Evolutionary conservation across 2,888 invertebrate genomes (phyloP), one percentile per base, ranked within the genome.

Genomic region (Temnothorax ravouxi): DNA sequence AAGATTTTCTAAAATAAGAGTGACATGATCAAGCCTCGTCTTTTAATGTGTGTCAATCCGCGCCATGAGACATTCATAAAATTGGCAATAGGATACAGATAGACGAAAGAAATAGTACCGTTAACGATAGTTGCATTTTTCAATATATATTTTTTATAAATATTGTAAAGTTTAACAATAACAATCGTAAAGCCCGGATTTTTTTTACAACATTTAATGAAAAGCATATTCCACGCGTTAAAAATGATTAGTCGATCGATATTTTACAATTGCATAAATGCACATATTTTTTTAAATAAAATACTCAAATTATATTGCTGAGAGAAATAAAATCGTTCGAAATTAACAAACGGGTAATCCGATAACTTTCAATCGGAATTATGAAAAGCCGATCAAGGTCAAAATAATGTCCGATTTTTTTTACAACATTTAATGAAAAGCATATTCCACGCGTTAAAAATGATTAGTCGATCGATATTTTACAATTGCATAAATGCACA

Each of bases 1-100:
- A 95, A 96, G 96, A 95, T 79, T 74, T 62, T 67, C 11, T 59
- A 69, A 69, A 72, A 76, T 79, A 86, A 83, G 64, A 84, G 74
- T 86, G 56, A 79, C 79, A 59, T 25, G n/a, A 47, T 38, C 47
- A 21, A 41, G 38, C 34, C 25, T 21, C 25, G 59, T 80, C 47
- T 56, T 59, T 18, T 38, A 72, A 21, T 15, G 29, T 15, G 13
- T 44, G 52, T 54, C 47, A 5, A 34, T 72, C 18, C 15, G 25
- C n/a, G 25, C n/a, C 25, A 15, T 72, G n/a, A 72, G 21, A 59
- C 3, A 13, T 47, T 59, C 56, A 77, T 41, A 59, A 72, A 52
- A 38, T 41, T 79, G 29, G 15, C 9, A 79, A n/a, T 29, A 25
- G 44, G 18, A 54, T 4, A 34, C 9, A 44, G 41, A 56, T 29